Conservation (phyloP, 2,888 invertebrate species). For the Meteorus colon region DNA sequence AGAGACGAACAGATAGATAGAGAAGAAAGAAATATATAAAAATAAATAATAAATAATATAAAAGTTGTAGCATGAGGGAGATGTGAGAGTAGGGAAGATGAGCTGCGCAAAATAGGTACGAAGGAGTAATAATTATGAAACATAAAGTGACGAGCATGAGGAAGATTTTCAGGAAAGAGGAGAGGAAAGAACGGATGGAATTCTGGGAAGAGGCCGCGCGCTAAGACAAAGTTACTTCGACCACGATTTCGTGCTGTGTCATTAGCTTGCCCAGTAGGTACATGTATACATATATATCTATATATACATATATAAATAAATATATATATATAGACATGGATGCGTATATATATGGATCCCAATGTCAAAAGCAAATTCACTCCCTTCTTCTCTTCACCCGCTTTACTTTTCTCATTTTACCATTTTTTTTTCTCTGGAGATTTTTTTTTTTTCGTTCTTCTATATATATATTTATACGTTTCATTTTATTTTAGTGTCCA, state of each 20-base stretch:
- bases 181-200: constrained; percentile 46
- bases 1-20: neutral
- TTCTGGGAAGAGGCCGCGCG: constrained; percentile 52
- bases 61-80: constrained; percentile 33
- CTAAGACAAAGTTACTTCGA: constrained; percentile 54
- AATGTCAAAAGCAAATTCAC: constrained; percentile 40
- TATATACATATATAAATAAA: too few species aligned
- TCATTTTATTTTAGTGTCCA: neutral
- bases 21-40: neutral
- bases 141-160: constrained; percentile 71
- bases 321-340: neutral
- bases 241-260: constrained; percentile 50
- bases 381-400: constrained; percentile 39
- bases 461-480: constrained; percentile 14
- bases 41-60: constrained; percentile 9
- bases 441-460: constrained; percentile 41
- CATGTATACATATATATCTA: constrained; percentile 41
- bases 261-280: constrained; percentile 47
- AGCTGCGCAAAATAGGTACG: constrained; percentile 61
- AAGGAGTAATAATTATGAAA: constrained; percentile 70
- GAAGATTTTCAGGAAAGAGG: constrained; percentile 53
- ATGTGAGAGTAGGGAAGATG: constrained; percentile 47
- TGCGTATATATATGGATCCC: constrained; percentile 19
- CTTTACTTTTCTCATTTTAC: constrained; percentile 39
- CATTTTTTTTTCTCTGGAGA: constrained; percentile 26